Conservation (phyloP, 2,797 vertebrate genomes). For the Fringilla coelebs region DNA sequence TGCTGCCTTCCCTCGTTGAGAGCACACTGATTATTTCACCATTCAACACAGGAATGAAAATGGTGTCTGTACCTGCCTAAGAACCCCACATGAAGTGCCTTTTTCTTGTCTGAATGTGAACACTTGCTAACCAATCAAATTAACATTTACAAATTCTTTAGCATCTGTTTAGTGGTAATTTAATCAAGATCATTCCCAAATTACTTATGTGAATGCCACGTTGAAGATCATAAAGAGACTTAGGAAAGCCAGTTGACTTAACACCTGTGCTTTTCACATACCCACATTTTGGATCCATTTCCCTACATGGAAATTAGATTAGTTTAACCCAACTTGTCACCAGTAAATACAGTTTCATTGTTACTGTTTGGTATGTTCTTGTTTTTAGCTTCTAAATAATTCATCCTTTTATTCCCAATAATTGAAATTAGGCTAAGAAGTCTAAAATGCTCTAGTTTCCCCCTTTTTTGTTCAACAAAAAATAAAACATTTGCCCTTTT, state of each 20-base stretch:
- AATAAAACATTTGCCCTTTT: not conserved
- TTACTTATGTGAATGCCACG: not conserved
- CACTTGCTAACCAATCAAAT: not conserved
- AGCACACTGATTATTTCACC: not conserved
- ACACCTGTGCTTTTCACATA: not conserved
- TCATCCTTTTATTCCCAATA: not conserved
- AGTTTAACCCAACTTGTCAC: not conserved
- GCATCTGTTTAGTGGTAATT: not conserved
- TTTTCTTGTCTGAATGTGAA: not conserved
- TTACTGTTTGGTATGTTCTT: not conserved
- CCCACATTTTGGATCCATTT: not conserved
- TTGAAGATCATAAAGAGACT: not conserved
- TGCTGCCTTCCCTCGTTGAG: not conserved
- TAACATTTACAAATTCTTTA: not conserved
- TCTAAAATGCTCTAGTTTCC: not conserved
- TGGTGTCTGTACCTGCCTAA: not conserved
- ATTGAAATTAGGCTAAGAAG: not conserved
- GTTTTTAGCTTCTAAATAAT: not conserved
- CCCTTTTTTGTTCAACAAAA: not conserved
- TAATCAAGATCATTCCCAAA: not conserved
- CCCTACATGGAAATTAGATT: not conserved
- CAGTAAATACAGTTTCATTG: not conserved
- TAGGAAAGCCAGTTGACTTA: not conserved
- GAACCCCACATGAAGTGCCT: not conserved
- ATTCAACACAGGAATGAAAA: not conserved